Evolutionary conservation across 2,888 invertebrate species (phyloP), one percentile per base, ranked within the genome.

Genomic region (Thysanoteuthis rhombus): DNA sequence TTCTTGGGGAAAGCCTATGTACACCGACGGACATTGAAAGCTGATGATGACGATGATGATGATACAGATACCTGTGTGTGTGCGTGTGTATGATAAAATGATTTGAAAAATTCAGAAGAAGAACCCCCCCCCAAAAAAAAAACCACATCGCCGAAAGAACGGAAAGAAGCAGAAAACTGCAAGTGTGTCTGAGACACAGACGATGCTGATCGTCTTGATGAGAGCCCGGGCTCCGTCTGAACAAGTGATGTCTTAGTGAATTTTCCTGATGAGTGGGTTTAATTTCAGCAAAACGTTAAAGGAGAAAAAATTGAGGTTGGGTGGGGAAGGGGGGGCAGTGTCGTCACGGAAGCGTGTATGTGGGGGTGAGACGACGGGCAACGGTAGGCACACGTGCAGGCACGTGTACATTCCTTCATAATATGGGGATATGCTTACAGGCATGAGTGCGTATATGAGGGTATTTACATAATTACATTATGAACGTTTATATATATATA

Each of bases 261-360:
- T 75, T 75, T 75, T 75, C 75, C 75, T 75, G 75, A 75, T 75
- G 75, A 75, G 75, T 75, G 75, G 75, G 75, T n/a, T 75, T 75
- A n/a, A 75, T 75, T 75, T 75, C 16, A 8, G n/a, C 12, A 10
- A 58, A 25, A 75, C 75, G n/a, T n/a, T 32, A 75, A 75, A 75
- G n/a, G 75, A 75, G 75, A 75, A 75, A 2, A n/a, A 58, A 75
- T n/a, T 75, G 2, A n/a, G 75, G n/a, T 75, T 10, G 75, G n/a
- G n/a, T n/a, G 75, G 19, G n/a, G 16, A n/a, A 1, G 8, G n/a
- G n/a, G 10, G 12, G 75, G 16, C 8, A 22, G 22, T 25, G n/a
- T n/a, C n/a, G n/a, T n/a, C 75, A 22, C n/a, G n/a, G 12, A 58
- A n/a, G n/a, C n/a, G 22, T 75, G n/a, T 75, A 22, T 3, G n/a